Percentiles rank a stretch among this genome's conserved stretches.
These are phyloP conservation scores for Andrena bucephala DNA, from an alignment of 2,888 invertebrate genomes.

Conservation along the genomic window DNA sequence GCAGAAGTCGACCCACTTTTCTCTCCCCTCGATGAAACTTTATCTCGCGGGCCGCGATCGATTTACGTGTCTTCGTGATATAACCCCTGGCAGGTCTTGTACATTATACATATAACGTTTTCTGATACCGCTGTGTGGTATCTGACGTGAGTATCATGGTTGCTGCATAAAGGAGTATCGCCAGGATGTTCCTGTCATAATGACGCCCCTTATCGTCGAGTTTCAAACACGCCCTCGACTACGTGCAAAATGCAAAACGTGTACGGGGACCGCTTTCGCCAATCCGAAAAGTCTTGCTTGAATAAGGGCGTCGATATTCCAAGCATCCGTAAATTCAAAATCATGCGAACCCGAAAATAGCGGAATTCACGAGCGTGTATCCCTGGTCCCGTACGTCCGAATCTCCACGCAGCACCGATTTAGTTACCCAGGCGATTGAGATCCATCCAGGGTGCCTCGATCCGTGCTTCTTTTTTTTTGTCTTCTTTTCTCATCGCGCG, in stretches of 20 bases:
- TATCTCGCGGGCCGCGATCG: constrained; percentile 48
- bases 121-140: constrained; percentile 18
- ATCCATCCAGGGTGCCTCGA: background rate
- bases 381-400: no score
- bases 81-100: constrained; percentile 24
- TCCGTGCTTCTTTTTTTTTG: constrained; percentile 6
- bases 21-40: constrained; percentile 35
- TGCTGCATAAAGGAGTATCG: background rate
- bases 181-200: constrained; percentile 26
- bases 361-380: no score
- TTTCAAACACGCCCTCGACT: background rate
- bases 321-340: no score
- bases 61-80: constrained; percentile 48
- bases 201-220: constrained; percentile 2
- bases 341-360: no score
- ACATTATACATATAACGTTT: constrained; percentile 27
- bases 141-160: constrained; percentile 20
- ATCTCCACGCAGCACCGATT: no score
- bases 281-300: background rate
- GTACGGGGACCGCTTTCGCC: background rate
- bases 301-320: no score
- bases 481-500: constrained; percentile 37
- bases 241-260: background rate
- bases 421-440: background rate
- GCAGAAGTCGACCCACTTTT: constrained; percentile 45